These are phyloP conservation scores for Drosophila saltans DNA, from an alignment of 1,140 invertebrate species.

Conservation along the genomic window DNA sequence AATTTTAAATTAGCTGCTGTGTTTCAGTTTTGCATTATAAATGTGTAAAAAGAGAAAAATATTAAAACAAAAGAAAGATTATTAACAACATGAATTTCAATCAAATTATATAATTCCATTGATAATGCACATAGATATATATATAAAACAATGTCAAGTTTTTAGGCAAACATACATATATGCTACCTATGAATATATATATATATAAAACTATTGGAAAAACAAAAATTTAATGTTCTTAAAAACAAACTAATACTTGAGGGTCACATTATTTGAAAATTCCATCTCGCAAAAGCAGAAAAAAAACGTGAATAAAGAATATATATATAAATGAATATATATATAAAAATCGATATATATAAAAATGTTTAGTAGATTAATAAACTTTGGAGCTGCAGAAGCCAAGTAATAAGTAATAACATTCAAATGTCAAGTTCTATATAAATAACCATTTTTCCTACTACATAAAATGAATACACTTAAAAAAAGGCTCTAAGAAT, in stretches of 20 bases:
- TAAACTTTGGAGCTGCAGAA: slow-evolving; percentile 24
- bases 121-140: slow-evolving; percentile 38
- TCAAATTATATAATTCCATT: slow-evolving; percentile 38
- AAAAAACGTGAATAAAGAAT: slow-evolving; percentile 27
- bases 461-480: slow-evolving; percentile 28
- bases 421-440: slow-evolving; percentile 36
- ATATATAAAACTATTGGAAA: slow-evolving; percentile 40
- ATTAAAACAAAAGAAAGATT: background rate
- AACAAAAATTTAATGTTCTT: slow-evolving; percentile 17
- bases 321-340: slow-evolving; percentile 32
- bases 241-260: slow-evolving; percentile 49
- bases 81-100: slow-evolving; percentile 8
- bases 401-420: slow-evolving; percentile 41
- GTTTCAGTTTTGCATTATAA: slow-evolving; percentile 26
- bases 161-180: slow-evolving; percentile 39
- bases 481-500: slow-evolving; percentile 35
- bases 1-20: slow-evolving; percentile 37
- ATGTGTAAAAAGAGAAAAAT: slow-evolving; percentile 23
- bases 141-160: slow-evolving; percentile 17
- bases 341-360: slow-evolving; percentile 26
- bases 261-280: slow-evolving; percentile 59
- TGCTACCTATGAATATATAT: slow-evolving; percentile 43
- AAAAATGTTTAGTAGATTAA: slow-evolving; percentile 25
- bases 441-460: slow-evolving; percentile 31
- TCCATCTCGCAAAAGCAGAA: slow-evolving; percentile 48